Evolutionary conservation across 2,888 invertebrate genomes (phyloP).

Genomic region (Caenorhabditis macrosperma): DNA sequence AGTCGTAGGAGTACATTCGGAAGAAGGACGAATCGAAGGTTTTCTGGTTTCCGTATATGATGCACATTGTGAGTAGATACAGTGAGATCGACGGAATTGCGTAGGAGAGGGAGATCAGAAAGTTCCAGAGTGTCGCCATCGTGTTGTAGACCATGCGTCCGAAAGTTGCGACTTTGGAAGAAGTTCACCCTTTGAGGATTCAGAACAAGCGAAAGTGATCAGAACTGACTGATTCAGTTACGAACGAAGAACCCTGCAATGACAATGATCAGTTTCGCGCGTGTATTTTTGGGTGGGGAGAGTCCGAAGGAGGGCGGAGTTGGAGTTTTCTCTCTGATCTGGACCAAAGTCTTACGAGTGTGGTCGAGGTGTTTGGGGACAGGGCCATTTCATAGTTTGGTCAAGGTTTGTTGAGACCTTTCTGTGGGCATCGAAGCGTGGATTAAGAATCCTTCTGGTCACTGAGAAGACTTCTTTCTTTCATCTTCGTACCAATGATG

Average conservation of each 20-base stretch:
- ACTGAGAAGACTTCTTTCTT: too few relatives aligned
- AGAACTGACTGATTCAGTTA: neutral
- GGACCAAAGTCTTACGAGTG: neutral
- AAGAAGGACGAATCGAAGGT: constrained; percentile 18
- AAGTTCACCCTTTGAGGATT: too few relatives aligned
- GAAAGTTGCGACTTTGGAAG: too few relatives aligned
- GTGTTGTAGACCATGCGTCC: too few relatives aligned
- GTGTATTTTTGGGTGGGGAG: neutral
- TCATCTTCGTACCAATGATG: too few relatives aligned
- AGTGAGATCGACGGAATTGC: constrained; percentile 18
- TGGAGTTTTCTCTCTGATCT: neutral
- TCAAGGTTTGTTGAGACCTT: neutral
- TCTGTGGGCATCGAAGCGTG: too few relatives aligned
- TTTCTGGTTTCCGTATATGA: neutral
- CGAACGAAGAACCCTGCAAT: neutral
- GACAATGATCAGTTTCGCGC: neutral
- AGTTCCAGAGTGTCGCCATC: constrained; percentile 4
- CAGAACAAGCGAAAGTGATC: too few relatives aligned
- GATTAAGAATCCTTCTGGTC: too few relatives aligned
- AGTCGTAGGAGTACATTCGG: constrained; percentile 15
- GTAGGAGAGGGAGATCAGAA: constrained; percentile 10
- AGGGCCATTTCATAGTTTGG: neutral
- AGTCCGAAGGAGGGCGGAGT: neutral
- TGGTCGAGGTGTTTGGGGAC: neutral
- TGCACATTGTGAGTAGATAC: constrained; percentile 5